Conservation (phyloP, 2,797 vertebrate genomes). For the Coilia nasus region DNA sequence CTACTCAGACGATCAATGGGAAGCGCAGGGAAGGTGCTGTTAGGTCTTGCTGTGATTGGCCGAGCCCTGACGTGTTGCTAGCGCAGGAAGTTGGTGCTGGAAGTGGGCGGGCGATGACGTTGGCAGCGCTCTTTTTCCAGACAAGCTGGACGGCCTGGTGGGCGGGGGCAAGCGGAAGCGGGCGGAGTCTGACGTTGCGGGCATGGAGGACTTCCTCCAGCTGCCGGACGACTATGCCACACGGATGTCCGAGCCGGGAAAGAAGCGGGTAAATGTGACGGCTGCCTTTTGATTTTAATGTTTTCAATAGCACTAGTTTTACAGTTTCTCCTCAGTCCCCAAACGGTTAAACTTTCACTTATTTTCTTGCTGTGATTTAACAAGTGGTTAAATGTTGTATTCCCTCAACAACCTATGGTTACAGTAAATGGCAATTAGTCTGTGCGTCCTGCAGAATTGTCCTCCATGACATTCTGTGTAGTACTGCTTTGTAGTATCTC, state of each 20-base stretch:
- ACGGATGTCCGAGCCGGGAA: conserved; percentile 93
- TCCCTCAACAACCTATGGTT: neutral
- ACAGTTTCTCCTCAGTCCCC: neutral
- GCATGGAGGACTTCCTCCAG: conserved; percentile 95
- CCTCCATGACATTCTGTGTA: neutral
- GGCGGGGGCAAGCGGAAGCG: conserved; percentile 93
- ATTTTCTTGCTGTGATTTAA: neutral
- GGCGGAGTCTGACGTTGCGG: conserved; percentile 84
- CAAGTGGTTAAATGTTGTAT: neutral
- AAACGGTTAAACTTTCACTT: neutral
- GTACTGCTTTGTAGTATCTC: neutral
- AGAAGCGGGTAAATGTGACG: conserved; percentile 89
- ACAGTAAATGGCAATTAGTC: neutral
- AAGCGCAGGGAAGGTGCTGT: neutral
- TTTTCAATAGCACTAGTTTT: neutral
- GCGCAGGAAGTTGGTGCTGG: neutral
- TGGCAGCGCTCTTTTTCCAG: conserved; percentile 71
- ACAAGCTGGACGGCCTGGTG: conserved; percentile 94
- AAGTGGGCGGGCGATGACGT: conserved; percentile 22
- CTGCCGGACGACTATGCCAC: conserved; percentile 97
- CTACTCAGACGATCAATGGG: neutral
- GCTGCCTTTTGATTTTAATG: too few species aligned
- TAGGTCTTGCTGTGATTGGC: neutral
- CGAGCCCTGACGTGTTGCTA: neutral
- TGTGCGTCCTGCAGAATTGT: neutral